These are phyloP conservation scores for Alloplasta piceator DNA, from an alignment of 2,888 invertebrate genomes.

Conservation along the genomic window DNA sequence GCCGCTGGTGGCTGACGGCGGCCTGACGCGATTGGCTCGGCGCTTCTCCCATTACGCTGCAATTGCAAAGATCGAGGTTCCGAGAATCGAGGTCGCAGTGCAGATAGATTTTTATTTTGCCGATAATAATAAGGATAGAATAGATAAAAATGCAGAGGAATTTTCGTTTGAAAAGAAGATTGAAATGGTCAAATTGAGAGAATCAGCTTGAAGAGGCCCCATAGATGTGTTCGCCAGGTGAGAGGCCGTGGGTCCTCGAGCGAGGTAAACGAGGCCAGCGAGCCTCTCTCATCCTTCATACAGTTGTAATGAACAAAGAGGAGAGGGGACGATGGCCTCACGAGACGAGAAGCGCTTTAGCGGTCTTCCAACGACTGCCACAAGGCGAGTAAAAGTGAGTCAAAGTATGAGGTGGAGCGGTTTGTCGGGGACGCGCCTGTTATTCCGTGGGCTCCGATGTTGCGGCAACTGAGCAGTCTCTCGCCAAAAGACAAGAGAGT, in stretches of 20 bases:
- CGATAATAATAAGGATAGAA: too few species aligned
- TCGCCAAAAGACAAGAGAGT: constrained; percentile 61
- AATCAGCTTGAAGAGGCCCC: too few species aligned
- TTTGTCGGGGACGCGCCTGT: constrained; percentile 26
- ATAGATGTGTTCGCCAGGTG: constrained; percentile 54
- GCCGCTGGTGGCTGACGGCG: too few species aligned
- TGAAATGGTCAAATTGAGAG: too few species aligned
- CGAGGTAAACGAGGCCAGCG: constrained; percentile 72
- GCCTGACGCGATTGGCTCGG: too few species aligned
- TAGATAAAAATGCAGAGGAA: too few species aligned
- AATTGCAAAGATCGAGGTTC: too few species aligned
- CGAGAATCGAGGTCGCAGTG: too few species aligned
- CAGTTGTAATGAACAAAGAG: constrained; percentile 34
- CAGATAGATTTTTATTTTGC: too few species aligned
- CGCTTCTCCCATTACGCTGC: too few species aligned
- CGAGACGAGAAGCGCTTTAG: constrained; percentile 43
- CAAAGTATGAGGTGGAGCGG: constrained; percentile 15
- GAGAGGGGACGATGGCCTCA: constrained; percentile 58
- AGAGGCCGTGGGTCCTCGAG: constrained; percentile 67
- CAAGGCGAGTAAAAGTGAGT: constrained; percentile 46
- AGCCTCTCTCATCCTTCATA: constrained; percentile 66
- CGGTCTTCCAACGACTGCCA: constrained; percentile 10
- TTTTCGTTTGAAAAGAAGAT: too few species aligned
- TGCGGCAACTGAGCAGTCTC: constrained; percentile 47
- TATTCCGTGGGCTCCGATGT: constrained; percentile 36